These are phyloP conservation scores for Trichopria drosophilae DNA, from an alignment of 2,888 invertebrate genomes.

Conservation along the genomic window DNA sequence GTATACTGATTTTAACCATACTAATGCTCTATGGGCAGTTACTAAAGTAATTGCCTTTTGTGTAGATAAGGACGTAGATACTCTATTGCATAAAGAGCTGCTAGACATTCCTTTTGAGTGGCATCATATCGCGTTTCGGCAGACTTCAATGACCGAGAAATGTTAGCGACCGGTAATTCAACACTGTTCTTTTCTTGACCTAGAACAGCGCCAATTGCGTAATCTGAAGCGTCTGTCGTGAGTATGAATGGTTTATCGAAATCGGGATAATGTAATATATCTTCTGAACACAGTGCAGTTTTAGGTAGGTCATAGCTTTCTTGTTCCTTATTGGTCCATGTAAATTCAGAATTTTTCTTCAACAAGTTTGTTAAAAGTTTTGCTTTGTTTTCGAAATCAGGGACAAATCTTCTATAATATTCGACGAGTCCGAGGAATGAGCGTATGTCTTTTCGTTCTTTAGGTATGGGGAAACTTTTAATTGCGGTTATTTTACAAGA, in stretches of 20 bases:
- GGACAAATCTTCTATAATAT: not conserved
- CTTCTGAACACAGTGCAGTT: not conserved
- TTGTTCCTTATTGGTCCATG: not conserved
- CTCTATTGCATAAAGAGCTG: not conserved
- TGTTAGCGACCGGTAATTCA: not conserved
- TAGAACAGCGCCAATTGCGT: not conserved
- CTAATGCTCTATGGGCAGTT: not conserved
- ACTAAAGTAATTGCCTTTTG: not conserved
- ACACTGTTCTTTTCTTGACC: not conserved
- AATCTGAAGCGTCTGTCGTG: not conserved
- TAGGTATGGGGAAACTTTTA: not conserved
- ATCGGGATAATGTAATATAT: not conserved
- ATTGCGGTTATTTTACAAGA: not conserved
- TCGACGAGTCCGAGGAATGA: constrained; percentile 2
- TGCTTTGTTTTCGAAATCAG: not conserved
- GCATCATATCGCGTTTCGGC: not conserved
- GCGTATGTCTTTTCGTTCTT: not conserved
- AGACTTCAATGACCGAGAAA: not conserved
- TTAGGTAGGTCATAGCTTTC: not conserved
- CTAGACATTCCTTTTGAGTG: not conserved
- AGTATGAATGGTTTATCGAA: constrained; percentile 1
- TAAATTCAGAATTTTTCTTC: not conserved
- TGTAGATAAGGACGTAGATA: not conserved
- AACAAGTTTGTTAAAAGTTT: not conserved
- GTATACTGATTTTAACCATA: constrained; percentile 2